Base-by-base conservation (phyloP, 2,888 invertebrate species). In the Spatulosminthurus flaviceps region DNA sequence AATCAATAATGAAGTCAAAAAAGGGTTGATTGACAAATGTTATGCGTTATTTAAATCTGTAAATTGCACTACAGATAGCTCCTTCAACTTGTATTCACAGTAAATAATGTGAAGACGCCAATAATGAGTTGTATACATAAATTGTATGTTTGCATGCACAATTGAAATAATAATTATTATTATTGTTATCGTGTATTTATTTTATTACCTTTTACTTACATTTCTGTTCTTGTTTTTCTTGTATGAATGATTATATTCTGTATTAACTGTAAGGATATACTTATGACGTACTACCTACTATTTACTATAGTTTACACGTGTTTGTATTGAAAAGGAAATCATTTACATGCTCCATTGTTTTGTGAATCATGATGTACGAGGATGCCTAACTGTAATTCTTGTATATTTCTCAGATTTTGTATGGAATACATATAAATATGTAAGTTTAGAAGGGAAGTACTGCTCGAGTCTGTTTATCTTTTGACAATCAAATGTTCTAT, bases 191-290 rank as follows among this genome's bases (percentile, higher is more conserved):
- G 51, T 51, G 9, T 51, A 51, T 51, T 51, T 51, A 51, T 51
- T 51, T 51, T 51, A 51, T 51, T 51, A 51, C 51, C 51, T 51
- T 51, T 51, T 51, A 51, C 51, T 51, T 51, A 51, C n/a, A 51
- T 19, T 19, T n/a, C n/a, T 51, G 16, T 51, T 51, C 9, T 51
- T 51, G 51, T 19, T 51, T 9, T 51, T 51, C 51, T 51, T 16
- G 19, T 11, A 19, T 51, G 5, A 19, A n/a, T 51, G 51, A 19
- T n/a, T n/a, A n/a, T n/a, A n/a, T n/a, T n/a, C n/a, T n/a, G n/a
- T n/a, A n/a, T n/a, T n/a, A n/a, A n/a, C n/a, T n/a, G n/a, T n/a
- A n/a, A n/a, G n/a, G n/a, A n/a, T n/a, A n/a, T n/a, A n/a, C n/a
- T n/a, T n/a, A n/a, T n/a, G n/a, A n/a, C n/a, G n/a, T n/a, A n/a